phyloP scores from a whole-genome alignment of 1,140 invertebrate genomes.

The Calliphora vicina region DNA sequence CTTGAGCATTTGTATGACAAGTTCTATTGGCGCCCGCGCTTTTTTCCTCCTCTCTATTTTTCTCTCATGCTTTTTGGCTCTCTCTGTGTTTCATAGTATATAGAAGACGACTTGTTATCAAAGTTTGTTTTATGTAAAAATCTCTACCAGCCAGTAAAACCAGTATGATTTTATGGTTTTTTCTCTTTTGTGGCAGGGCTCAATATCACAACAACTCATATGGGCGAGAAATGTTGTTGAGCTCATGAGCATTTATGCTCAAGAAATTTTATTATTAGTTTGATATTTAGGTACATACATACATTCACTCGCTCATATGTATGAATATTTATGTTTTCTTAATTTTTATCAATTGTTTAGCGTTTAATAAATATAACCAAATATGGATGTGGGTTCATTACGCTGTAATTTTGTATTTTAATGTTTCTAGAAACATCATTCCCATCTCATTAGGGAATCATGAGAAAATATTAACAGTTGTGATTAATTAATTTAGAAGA shows the following conservation, averaged over 20 bases:
- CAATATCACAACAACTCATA: not conserved
- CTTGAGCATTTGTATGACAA: not conserved
- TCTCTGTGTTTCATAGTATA: not conserved
- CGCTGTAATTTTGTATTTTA: not conserved
- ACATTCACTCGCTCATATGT: too few species aligned
- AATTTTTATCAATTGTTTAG: not conserved
- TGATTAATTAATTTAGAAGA: too few species aligned
- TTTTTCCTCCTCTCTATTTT: not conserved
- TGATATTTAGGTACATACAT: not conserved
- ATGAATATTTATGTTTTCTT: not conserved
- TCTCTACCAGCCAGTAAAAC: constrained; percentile 1
- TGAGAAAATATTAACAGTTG: too few species aligned
- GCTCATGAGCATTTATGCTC: constrained; percentile 15
- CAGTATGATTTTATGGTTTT: not conserved
- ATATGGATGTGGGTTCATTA: not conserved
- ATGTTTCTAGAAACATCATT: not conserved
- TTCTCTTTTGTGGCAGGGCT: not conserved
- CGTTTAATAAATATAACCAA: not conserved
- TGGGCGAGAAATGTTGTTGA: not conserved
- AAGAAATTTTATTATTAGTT: not conserved
- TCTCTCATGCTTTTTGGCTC: not conserved
- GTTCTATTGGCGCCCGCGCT: constrained; percentile 9
- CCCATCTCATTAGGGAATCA: not conserved
- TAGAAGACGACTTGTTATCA: not conserved
- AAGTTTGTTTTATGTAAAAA: not conserved